Evolutionary conservation across 2,797 vertebrate genomes (phyloP), one percentile per base, ranked within the genome.

Genomic region (Eospalax fontanierii): DNA sequence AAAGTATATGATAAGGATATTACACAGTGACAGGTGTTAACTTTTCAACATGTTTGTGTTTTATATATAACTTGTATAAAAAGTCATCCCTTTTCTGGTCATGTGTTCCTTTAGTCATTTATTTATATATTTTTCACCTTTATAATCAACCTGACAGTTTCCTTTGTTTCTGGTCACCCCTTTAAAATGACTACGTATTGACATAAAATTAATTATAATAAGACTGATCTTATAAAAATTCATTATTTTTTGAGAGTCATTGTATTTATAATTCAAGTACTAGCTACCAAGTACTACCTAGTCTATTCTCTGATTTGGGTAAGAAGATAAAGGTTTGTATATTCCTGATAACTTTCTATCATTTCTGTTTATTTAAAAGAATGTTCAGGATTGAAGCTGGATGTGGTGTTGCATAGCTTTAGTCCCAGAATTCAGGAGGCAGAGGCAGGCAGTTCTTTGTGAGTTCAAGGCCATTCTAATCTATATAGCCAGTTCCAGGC

Each of bases 111-210:
- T 21, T 79, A 89, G 66, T 11, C 28, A 50, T 65, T 89, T 81
- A 46, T 80, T 83, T 96, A n/a, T n/a, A n/a, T n/a, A n/a, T 79
- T 93, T 86, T 94, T 85, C 46, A 65, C 65, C 78, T 92, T 85
- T 88, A 28, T 74, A 91, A 43, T 91, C 57, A 94, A 68, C 12
- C 81, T 7, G 10, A 7, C 4, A 19, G 65, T 93, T 89, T 57
- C 57, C n/a, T 91, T 40, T 74, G 50, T 86, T 78, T n/a, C n/a
- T n/a, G n/a, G n/a, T n/a, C n/a, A n/a, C n/a, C n/a, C n/a, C n/a
- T n/a, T n/a, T n/a, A n/a, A 59, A 50, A 92, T 89, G 85, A 14
- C 21, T 87, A 26, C 61, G 73, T 94, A 26, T 89, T 28, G 15
- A 66, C 54, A 81, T 74, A 59, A 24, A 76, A 86, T 70, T 92